Evolutionary conservation across 2,888 invertebrate species (phyloP).

Genomic region (Parnassius orleans): DNA sequence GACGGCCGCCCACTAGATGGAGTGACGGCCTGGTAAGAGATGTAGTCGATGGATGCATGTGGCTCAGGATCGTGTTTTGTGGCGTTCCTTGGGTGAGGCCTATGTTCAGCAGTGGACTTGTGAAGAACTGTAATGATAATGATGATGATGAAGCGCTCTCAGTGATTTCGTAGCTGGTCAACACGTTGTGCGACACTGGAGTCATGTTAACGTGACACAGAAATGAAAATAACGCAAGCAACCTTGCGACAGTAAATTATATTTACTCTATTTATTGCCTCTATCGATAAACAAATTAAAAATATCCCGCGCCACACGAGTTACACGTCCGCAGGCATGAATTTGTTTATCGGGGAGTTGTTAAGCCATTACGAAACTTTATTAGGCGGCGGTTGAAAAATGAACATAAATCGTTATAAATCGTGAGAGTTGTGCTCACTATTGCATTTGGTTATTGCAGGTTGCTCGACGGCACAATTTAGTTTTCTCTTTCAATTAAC

Average conservation of each 20-base stretch:
- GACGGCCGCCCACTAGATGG: too few relatives aligned
- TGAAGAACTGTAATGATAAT: too few relatives aligned
- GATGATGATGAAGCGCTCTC: too few relatives aligned
- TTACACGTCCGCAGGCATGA: slow-evolving; percentile 3
- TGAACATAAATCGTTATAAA: slow-evolving; percentile 5
- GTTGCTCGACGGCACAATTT: neutral
- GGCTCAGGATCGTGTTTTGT: too few relatives aligned
- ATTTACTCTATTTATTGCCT: slow-evolving; percentile 29
- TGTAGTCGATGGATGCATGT: too few relatives aligned
- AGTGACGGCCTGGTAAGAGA: too few relatives aligned
- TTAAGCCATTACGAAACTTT: slow-evolving; percentile 10
- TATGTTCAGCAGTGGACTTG: too few relatives aligned
- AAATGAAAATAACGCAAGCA: neutral
- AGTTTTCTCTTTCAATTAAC: too few relatives aligned
- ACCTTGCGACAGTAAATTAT: slow-evolving; percentile 3
- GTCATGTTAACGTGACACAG: too few relatives aligned
- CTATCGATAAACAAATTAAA: slow-evolving; percentile 44
- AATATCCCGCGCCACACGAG: slow-evolving; percentile 8
- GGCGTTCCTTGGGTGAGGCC: too few relatives aligned
- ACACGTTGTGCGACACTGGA: too few relatives aligned
- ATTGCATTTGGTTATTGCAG: neutral
- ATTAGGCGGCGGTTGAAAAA: slow-evolving; percentile 7
- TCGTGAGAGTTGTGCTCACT: slow-evolving; percentile 16
- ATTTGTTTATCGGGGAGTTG: slow-evolving; percentile 12
- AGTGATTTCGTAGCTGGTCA: too few relatives aligned